Evolutionary conservation across 2,797 vertebrate genomes (phyloP), one percentile per base, ranked within the genome.

Genomic region (Paguma larvata): DNA sequence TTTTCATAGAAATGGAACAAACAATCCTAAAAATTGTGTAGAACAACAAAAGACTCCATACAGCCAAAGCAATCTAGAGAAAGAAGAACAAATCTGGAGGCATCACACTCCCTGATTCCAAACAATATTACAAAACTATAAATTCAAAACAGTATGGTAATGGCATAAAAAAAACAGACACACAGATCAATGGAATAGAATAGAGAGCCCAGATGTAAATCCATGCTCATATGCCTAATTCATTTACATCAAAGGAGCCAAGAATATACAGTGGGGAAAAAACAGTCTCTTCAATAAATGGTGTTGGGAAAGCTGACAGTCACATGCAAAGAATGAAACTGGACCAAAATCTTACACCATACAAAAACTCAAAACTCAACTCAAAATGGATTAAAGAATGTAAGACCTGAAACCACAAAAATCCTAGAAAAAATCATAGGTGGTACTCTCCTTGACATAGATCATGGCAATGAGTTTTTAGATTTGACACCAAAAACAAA

Each of bases 401-500:
- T 89, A 73, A 83, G 16, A 44, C 34, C 21, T 83, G 46, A 82
- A 94, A 73, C 44, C 77, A 75, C 72, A 65, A 89, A 88, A 83
- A 4, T 82, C 38, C 65, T 80, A 72, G 27, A 72, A 65, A 65
- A 83, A 94, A 19, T 53, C 51, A 38, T 56, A 46, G 85, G 16
- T 59, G 56, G 21, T 59, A 8, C 23, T 59, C 16, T 68, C 23
- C 6, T 41, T 68, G 62, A 68, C 18, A 82, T 92, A 6, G 30
- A 70, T 51, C 59, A 53, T 77, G 18, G 23, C 15, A 21, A 48
- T 79, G 23, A 12, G 11, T n/a, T 68, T 70, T 87, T 18, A 10
- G 51, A 87, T 87, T 48, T 62, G 62, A 93, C 32, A 70, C 82
- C 48, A 62, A 48, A 78, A 93, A n/a, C 30, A 86, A 86, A 79